Percentiles rank a stretch among this genome's conserved stretches.
phyloP scores from a whole-genome alignment of 1,140 invertebrate species.

The Tyrophagus putrescentiae region DNA sequence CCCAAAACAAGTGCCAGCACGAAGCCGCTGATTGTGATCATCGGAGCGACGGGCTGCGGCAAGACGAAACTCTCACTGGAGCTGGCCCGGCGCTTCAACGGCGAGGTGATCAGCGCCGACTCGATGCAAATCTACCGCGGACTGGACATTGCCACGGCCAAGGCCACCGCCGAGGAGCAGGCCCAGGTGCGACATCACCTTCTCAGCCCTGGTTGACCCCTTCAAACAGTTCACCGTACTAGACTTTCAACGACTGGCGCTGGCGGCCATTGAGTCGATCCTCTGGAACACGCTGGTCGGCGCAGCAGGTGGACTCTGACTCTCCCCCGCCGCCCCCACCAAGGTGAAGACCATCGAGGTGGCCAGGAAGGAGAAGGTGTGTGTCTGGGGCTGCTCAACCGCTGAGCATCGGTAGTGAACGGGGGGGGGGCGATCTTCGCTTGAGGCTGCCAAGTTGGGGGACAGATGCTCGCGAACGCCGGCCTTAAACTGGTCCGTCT shows the following conservation, averaged over 20 bases:
- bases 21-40: slow-evolving; percentile 58
- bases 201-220: slow-evolving; percentile 68
- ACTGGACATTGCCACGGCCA: slow-evolving; percentile 88
- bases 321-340: too few relatives aligned
- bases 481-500: too few relatives aligned
- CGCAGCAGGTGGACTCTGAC: too few relatives aligned
- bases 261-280: too few relatives aligned
- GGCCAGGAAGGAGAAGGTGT: too few relatives aligned
- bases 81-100: slow-evolving; percentile 66
- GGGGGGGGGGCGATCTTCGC: too few relatives aligned
- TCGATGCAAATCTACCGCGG: slow-evolving; percentile 98
- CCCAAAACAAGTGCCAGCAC: background rate
- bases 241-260: slow-evolving; percentile 61
- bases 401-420: too few relatives aligned
- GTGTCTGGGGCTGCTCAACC: too few relatives aligned
- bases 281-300: too few relatives aligned
- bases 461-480: too few relatives aligned
- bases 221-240: slow-evolving; percentile 61
- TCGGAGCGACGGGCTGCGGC: slow-evolving; percentile 86
- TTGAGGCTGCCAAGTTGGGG: too few relatives aligned
- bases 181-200: slow-evolving; percentile 65
- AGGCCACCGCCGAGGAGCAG: slow-evolving; percentile 70
- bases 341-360: too few relatives aligned
- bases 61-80: slow-evolving; percentile 91
- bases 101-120: slow-evolving; percentile 93